Base-by-base conservation (phyloP, 2,797 vertebrate genomes). In the Enteromius fasciolatus region DNA sequence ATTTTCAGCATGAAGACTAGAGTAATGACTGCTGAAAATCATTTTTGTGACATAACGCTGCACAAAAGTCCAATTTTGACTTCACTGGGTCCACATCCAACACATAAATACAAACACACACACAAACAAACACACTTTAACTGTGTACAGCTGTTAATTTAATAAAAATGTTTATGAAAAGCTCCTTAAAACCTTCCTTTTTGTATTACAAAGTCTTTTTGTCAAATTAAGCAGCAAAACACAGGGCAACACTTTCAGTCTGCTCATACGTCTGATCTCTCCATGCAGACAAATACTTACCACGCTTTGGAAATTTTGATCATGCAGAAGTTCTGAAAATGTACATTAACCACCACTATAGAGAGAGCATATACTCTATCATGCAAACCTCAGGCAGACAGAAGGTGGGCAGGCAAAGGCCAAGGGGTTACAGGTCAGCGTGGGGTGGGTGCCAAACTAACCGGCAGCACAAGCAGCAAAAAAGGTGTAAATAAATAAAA, bases 301-400 rank as follows among this genome's bases (percentile, higher is more conserved):
- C 73, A 39, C 9, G n/a, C 50, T 28, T 79, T 28, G 25, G 41
- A 33, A 31, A 46, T 31, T 41, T 54, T 23, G 15, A 31, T 67
- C 81, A 82, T 83, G 81, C 81, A 76, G 50, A 33, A 18, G 33
- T 25, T 68, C 52, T 48, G 50, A 64, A 73, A 75, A 52, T 3
- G 44, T 28, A 39, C 31, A 64, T 81, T 36, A 64, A 50, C 6
- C 72, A 82, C n/a, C 46, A 75, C 59, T 75, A 75, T 10, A 83
- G 52, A 70, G 33, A 81, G 69, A 78, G 72, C 72, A 50, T 87
- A 46, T 86, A 84, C 83, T 79, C 84, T 83, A 86, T 86, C 90
- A 92, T 92, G 91, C 91, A 91, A 81, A 79, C 81, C 76, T 83
- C 86, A 91, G 81, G 88, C 87, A 86, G 82, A 85, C 83, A 90